Conservation (phyloP, 2,113 vertebrate genomes). For the Pardalotus punctatus region DNA sequence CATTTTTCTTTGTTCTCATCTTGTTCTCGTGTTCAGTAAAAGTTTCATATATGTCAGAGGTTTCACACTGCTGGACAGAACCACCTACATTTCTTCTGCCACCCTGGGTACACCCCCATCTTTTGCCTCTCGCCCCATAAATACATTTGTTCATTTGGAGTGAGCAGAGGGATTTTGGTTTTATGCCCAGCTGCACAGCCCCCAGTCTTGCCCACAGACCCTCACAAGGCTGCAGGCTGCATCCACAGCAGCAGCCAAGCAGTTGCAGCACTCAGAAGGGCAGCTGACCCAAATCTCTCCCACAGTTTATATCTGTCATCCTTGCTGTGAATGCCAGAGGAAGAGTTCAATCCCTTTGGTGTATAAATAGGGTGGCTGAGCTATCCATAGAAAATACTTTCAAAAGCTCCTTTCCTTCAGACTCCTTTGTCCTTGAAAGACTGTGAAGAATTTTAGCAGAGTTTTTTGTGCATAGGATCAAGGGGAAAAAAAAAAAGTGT, state of each 20-base stretch:
- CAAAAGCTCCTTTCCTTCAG: not conserved
- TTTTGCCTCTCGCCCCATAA: accelerated
- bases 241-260: not conserved
- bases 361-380: not conserved
- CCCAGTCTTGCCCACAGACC: not conserved
- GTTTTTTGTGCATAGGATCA: not conserved
- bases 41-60: not conserved
- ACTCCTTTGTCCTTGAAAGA: not conserved
- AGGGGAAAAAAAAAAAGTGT: not conserved
- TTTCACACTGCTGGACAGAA: not conserved
- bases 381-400: not conserved
- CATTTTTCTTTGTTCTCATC: not conserved
- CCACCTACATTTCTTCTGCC: not conserved
- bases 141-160: not conserved
- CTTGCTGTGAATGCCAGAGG: not conserved
- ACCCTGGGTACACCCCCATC: not conserved
- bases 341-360: not conserved
- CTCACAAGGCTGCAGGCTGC: not conserved
- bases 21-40: not conserved
- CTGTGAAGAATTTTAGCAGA: not conserved
- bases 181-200: accelerated
- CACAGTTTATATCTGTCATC: not conserved
- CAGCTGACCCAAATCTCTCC: not conserved
- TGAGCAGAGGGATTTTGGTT: accelerated
- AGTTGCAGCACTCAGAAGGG: not conserved